These are phyloP conservation scores for Strigops habroptila DNA, from an alignment of 2,113 vertebrate species.

Conservation along the genomic window DNA sequence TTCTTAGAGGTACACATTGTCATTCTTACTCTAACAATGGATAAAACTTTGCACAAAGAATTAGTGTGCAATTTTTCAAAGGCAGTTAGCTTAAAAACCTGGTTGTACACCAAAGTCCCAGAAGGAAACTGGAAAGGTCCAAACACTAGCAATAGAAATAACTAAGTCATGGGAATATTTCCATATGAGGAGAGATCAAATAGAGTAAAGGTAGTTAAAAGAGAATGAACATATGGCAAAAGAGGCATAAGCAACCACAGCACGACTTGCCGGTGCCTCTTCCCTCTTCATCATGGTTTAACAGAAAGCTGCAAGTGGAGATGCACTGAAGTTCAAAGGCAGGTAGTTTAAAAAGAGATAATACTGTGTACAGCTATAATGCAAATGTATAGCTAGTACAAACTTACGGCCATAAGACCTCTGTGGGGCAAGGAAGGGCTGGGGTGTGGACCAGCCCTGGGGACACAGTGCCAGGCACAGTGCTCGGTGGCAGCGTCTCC, in stretches of 20 bases:
- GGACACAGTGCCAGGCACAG: neutral
- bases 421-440: neutral
- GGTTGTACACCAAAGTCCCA: neutral
- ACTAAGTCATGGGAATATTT: neutral
- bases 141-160: neutral
- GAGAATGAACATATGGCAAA: neutral
- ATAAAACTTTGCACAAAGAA: neutral
- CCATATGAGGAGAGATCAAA: neutral
- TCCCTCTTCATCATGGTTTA: neutral
- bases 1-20: neutral
- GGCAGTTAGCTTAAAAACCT: neutral
- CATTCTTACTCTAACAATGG: neutral
- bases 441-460: neutral
- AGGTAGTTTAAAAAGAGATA: neutral
- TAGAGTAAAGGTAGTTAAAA: neutral
- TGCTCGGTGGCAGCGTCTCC: fast-evolving
- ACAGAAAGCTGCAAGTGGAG: neutral
- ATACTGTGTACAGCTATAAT: neutral
- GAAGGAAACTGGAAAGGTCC: neutral
- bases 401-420: neutral
- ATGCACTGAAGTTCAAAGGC: neutral
- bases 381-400: neutral
- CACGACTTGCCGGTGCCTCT: neutral
- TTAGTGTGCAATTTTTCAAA: neutral
- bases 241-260: neutral